Evolutionary conservation across 1,140 invertebrate species (phyloP), one percentile per base, ranked within the genome.

Genomic region (Arctopsyche grandis): DNA sequence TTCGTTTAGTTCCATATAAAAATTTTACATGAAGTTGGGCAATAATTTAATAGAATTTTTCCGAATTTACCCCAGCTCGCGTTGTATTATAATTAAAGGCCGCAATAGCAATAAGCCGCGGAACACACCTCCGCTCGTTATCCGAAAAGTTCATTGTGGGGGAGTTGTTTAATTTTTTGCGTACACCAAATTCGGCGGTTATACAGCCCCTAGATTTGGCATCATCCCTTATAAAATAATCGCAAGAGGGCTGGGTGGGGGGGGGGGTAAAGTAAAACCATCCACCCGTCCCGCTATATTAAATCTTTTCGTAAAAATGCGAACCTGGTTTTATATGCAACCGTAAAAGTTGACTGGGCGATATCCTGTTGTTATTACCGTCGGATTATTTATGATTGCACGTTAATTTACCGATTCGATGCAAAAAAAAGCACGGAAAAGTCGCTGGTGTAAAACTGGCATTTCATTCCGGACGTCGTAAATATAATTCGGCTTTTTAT

Each of bases 211-310:
- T 19, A 48, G 22, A 12, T 52, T 74, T n/a, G 48, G 44, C 44
- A n/a, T 60, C 19, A 58, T 74, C 71, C 63, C 63, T 24, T 58
- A 74, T 74, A 74, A 74, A 74, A 74, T 74, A 74, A 74, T 74
- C 74, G 74, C 19, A 60, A 60, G 9, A 21, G 56, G 56, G 16
- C n/a, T n/a, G n/a, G 7, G 29, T 38, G 29, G 1, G 26, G 66
- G 66, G 66, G 7, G 58, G n/a, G 46, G 9, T n/a, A 48, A n/a
- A 48, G 46, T n/a, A 63, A 63, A 66, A 66, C 16, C 19, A 5
- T 10, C 63, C 63, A 0, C 22, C 69, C 69, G 3, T 26, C n/a
- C 1, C 16, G n/a, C 69, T 22, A 71, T 71, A 71, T 71, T 71
- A 71, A 71, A 71, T 71, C 7, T 71, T 71, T 71, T 71, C 24